These are phyloP conservation scores for Antitype chi DNA, from an alignment of 2,888 invertebrate genomes.

Conservation along the genomic window DNA sequence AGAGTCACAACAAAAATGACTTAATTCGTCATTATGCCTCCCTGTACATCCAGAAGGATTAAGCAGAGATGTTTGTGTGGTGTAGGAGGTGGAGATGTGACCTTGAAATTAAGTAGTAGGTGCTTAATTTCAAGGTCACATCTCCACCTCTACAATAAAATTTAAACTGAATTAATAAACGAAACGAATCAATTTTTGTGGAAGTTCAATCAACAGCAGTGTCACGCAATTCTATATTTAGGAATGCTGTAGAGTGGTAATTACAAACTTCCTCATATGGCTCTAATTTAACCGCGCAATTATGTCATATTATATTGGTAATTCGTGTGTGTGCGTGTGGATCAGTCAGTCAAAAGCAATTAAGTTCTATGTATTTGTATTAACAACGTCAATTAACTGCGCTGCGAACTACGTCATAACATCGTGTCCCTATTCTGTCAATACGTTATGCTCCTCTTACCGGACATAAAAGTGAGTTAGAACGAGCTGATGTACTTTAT, in stretches of 20 bases:
- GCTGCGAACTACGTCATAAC: constrained; percentile 3
- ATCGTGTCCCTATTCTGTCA: not conserved
- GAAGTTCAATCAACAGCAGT: not conserved
- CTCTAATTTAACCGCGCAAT: not conserved
- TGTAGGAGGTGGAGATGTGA: not conserved
- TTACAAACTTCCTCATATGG: not conserved
- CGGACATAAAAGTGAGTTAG: not conserved
- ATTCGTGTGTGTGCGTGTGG: not conserved
- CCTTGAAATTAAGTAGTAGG: not conserved
- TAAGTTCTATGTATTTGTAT: not conserved
- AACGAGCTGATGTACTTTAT: not conserved
- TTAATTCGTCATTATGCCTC: not conserved
- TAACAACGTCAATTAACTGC: not conserved
- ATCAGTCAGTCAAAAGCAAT: not conserved
- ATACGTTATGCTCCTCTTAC: not conserved
- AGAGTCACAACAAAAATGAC: not conserved
- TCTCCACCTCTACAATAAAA: too few relatives aligned
- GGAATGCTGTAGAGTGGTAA: not conserved
- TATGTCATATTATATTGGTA: not conserved
- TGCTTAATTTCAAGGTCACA: too few relatives aligned
- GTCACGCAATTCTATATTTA: constrained; percentile 1
- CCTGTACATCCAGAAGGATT: not conserved
- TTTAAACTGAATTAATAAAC: not conserved
- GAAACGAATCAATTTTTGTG: not conserved
- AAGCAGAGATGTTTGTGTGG: not conserved